phyloP scores from a whole-genome alignment of 1,140 invertebrate genomes.

The Conus betulinus region DNA sequence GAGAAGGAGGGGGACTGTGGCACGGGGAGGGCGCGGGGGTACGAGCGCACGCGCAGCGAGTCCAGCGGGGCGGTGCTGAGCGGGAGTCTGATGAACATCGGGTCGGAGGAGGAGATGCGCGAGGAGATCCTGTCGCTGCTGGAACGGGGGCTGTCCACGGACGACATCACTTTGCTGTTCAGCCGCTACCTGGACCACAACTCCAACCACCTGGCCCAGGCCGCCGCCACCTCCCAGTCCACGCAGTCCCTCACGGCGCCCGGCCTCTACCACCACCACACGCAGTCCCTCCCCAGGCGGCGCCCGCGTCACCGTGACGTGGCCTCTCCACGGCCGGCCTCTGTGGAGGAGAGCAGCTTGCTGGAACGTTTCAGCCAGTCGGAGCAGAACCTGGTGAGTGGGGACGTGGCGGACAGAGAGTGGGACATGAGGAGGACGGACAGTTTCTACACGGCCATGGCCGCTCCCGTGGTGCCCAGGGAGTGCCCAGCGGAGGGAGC shows the following conservation, averaged over 20 bases:
- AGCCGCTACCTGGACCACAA: slow-evolving; percentile 29
- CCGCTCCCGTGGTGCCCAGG: not conserved
- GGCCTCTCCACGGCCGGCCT: slow-evolving; percentile 33
- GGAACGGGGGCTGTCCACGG: slow-evolving; percentile 39
- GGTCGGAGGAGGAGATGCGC: slow-evolving; percentile 35
- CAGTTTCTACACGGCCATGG: slow-evolving; percentile 37
- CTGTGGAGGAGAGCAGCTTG: slow-evolving; percentile 39
- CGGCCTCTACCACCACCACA: not conserved
- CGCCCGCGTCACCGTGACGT: slow-evolving; percentile 1
- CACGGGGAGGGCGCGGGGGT: not conserved
- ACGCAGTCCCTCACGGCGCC: slow-evolving; percentile 27
- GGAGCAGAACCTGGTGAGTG: slow-evolving; percentile 37
- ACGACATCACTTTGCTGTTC: slow-evolving; percentile 34
- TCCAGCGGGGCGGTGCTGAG: not conserved
- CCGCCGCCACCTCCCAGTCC: slow-evolving; percentile 6
- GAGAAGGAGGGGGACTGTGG: not conserved
- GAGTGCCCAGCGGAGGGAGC: not conserved
- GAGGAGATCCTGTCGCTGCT: slow-evolving; percentile 49
- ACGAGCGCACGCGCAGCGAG: not conserved
- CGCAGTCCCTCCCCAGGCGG: slow-evolving; percentile 17
- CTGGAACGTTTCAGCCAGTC: slow-evolving; percentile 38
- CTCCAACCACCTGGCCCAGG: slow-evolving; percentile 3
- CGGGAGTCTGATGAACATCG: slow-evolving; percentile 30
- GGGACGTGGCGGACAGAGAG: not conserved
- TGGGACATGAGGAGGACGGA: slow-evolving; percentile 21